Conservation (phyloP, 2,888 invertebrate genomes). For the Mesorhabditis sp. region DNA sequence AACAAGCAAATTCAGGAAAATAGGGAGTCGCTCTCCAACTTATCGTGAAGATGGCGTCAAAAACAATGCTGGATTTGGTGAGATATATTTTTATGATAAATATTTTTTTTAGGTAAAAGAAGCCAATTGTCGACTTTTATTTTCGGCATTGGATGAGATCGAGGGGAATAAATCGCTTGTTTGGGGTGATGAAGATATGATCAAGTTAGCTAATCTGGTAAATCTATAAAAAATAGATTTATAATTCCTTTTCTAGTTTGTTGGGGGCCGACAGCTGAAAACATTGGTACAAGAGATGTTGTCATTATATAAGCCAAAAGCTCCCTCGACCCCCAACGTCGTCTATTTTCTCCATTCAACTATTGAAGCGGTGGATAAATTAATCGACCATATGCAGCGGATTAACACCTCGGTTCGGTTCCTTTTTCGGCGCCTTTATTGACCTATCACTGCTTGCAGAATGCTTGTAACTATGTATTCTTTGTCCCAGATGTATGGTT, state of each 20-base stretch:
- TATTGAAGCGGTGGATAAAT: constrained; percentile 22
- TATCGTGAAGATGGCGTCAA: too few species aligned
- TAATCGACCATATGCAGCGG: constrained; percentile 31
- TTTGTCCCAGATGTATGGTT: constrained; percentile 45
- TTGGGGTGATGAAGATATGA: constrained; percentile 45
- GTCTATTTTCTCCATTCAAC: constrained; percentile 35
- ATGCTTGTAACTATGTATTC: constrained; percentile 34
- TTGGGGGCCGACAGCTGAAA: constrained; percentile 19
- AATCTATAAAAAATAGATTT: constrained; percentile 7
- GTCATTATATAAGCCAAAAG: constrained; percentile 17
- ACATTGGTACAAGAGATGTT: constrained; percentile 27
- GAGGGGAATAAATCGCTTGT: constrained; percentile 51
- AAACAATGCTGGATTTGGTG: too few species aligned
- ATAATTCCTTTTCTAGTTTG: constrained; percentile 21
- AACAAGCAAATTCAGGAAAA: too few species aligned
- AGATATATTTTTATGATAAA: too few species aligned
- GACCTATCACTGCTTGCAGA: constrained; percentile 18
- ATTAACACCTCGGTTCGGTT: constrained; percentile 15
- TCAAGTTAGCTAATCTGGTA: constrained; percentile 47
- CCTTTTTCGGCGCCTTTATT: too few species aligned
- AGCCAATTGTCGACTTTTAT: constrained; percentile 25
- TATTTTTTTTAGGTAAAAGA: background rate
- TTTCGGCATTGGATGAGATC: constrained; percentile 39
- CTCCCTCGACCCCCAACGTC: constrained; percentile 20
- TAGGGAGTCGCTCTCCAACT: too few species aligned